These are phyloP conservation scores for Dastarcus helophoroides DNA, from an alignment of 2,888 invertebrate genomes.

Conservation along the genomic window DNA sequence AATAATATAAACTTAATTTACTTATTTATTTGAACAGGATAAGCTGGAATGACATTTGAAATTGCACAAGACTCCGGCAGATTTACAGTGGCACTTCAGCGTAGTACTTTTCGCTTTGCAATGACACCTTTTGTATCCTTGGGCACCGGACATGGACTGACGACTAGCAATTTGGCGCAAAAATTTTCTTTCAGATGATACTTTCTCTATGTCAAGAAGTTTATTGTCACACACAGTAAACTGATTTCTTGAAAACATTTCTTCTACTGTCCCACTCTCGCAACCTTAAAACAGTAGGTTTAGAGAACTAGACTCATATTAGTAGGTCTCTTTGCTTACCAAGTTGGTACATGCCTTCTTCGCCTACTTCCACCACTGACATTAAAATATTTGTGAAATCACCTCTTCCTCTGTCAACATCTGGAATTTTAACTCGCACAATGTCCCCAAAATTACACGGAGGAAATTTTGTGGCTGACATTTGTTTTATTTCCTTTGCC, in stretches of 20 bases:
- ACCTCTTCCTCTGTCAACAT: constrained; percentile 17
- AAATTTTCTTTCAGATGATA: constrained; percentile 2
- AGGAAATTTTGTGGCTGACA: constrained; percentile 15
- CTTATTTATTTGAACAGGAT: constrained; percentile 6
- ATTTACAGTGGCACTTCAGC: background rate
- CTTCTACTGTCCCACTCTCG: too few relatives aligned
- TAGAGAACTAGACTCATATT: too few relatives aligned
- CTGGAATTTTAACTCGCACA: constrained; percentile 18
- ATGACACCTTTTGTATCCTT: constrained; percentile 12
- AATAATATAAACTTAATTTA: too few relatives aligned
- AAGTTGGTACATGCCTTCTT: too few relatives aligned
- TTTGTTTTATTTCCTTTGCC: constrained; percentile 12
- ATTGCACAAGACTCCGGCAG: background rate
- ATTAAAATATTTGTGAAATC: constrained; percentile 16
- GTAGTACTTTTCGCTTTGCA: background rate
- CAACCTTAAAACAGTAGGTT: too few relatives aligned
- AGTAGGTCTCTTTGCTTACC: too few relatives aligned
- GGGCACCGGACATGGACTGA: constrained; percentile 9
- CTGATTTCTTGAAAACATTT: constrained; percentile 3
- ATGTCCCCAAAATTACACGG: constrained; percentile 17
- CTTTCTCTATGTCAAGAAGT: too few relatives aligned
- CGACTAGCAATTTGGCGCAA: constrained; percentile 13
- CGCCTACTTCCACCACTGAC: too few relatives aligned
- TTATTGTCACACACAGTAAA: too few relatives aligned
- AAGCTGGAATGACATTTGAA: constrained; percentile 5